Evolutionary conservation across 2,888 invertebrate species (phyloP).

Genomic region (Eubasilissa splendida): DNA sequence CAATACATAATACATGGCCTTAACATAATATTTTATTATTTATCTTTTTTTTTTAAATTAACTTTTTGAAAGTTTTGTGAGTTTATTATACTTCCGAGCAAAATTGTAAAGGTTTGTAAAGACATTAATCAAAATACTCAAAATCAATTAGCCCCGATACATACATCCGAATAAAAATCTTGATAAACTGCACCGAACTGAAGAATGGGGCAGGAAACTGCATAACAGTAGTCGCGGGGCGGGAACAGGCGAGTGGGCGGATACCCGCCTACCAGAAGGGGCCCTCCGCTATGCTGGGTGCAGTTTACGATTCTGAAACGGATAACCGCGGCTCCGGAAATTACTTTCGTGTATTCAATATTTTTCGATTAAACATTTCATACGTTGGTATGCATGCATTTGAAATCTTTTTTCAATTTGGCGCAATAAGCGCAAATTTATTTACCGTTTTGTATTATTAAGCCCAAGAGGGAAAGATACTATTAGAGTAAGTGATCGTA

Average conservation of each 20-base stretch:
- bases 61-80: too few relatives aligned
- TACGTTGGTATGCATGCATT: slow-evolving; percentile 31
- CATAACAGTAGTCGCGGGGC: slow-evolving; percentile 34
- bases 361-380: slow-evolving; percentile 47
- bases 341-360: slow-evolving; percentile 52
- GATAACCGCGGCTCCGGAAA: slow-evolving; percentile 49
- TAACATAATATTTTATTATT: too few relatives aligned
- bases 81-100: too few relatives aligned
- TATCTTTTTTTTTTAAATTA: too few relatives aligned
- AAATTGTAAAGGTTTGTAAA: too few relatives aligned
- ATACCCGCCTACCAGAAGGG: slow-evolving; percentile 47
- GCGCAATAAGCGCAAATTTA: slow-evolving; percentile 23
- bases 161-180: slow-evolving; percentile 15
- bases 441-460: neutral
- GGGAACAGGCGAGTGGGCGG: slow-evolving; percentile 32
- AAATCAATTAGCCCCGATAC: slow-evolving; percentile 21
- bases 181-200: slow-evolving; percentile 27
- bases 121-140: neutral
- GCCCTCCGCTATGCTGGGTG: slow-evolving; percentile 36
- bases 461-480: neutral
- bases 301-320: slow-evolving; percentile 43
- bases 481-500: too few relatives aligned
- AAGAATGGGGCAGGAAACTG: slow-evolving; percentile 10
- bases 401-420: slow-evolving; percentile 34
- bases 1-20: too few relatives aligned